Conservation (phyloP, 2,888 invertebrate genomes). For the Rhopalosiphum nymphaeae region DNA sequence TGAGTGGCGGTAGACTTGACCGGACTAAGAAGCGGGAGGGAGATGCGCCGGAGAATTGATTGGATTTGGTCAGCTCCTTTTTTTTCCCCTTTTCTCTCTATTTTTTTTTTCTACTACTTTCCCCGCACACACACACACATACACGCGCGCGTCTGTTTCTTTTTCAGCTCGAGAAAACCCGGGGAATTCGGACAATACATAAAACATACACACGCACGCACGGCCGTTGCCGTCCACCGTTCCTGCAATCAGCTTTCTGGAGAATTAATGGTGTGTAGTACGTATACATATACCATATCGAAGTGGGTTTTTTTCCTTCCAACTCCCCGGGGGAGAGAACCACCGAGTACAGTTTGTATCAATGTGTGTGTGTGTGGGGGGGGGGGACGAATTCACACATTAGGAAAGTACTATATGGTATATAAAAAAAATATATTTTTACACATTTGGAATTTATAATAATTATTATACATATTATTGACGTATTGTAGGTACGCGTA, state of each 20-base stretch:
- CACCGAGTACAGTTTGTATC: not conserved
- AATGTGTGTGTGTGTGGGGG: not conserved
- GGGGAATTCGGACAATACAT: conserved; percentile 64
- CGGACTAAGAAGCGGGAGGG: conserved; percentile 37
- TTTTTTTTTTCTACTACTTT: conserved; percentile 14
- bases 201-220: conserved; percentile 63
- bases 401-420: not conserved
- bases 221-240: conserved; percentile 35
- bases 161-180: conserved; percentile 63
- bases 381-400: conserved; percentile 13
- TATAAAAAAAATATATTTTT: not conserved
- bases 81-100: conserved; percentile 7
- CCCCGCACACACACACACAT: conserved; percentile 15
- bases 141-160: conserved; percentile 33
- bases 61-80: conserved; percentile 64
- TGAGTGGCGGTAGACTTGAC: conserved; percentile 45
- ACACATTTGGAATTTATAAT: not conserved
- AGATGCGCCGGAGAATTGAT: conserved; percentile 62
- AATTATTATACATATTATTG: not conserved
- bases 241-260: conserved; percentile 57
- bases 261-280: conserved; percentile 62
- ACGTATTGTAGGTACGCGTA: not conserved
- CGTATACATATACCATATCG: conserved; percentile 21
- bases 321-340: conserved; percentile 13
- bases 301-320: conserved; percentile 52